Base-by-base conservation (phyloP, 2,113 vertebrate species). In the Menura novaehollandiae region DNA sequence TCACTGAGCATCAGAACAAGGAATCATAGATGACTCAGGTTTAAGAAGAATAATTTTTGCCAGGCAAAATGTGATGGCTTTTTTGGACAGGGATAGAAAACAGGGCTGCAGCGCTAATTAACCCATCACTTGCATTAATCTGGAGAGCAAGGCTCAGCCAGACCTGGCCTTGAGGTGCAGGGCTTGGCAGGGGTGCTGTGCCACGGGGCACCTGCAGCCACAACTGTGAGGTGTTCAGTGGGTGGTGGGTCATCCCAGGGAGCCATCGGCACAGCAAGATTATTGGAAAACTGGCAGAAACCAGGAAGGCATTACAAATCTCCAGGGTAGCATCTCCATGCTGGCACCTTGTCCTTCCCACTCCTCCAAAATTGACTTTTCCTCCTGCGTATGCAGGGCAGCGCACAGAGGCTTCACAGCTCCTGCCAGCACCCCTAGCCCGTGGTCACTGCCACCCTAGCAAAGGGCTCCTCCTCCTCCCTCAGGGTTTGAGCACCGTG, bases 1-100 rank as follows among this genome's bases (percentile, higher is more conserved):
- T 51, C 44, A 39, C 37, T 15, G 49, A 83, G 28, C 22, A 6
- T 56, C 81, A 60, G 85, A 81, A 35, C 26, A 16, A 74, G 49
- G 92, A 85, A 82, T 80, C 3, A 1, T 23, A 18, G 87, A 60
- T 56, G 88, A 71, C 74, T 91, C 80, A 67, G 77, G n/a, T 74
- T 91, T 85, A 64, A 64, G 28, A 59, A 88, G 47, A 75, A 46
- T 46, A n/a, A n/a, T 51, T 71, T 91, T 90, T 78, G 81, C 75
- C 81, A 77, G 66, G 84, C 43, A 72, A 85, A 91, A 96, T 84
- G 53, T 76, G 81, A 88, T 91, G 47, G 63, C 35, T 88, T 91
- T 95, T 85, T 87, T 91, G 69, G 95, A 94, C 5, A 7, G 62
- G 75, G 75, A 28, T 74, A 27, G 77, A 74, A 93, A 91, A 37